Conservation (phyloP, 2,888 invertebrate species). For the Miltochrista miniata region DNA sequence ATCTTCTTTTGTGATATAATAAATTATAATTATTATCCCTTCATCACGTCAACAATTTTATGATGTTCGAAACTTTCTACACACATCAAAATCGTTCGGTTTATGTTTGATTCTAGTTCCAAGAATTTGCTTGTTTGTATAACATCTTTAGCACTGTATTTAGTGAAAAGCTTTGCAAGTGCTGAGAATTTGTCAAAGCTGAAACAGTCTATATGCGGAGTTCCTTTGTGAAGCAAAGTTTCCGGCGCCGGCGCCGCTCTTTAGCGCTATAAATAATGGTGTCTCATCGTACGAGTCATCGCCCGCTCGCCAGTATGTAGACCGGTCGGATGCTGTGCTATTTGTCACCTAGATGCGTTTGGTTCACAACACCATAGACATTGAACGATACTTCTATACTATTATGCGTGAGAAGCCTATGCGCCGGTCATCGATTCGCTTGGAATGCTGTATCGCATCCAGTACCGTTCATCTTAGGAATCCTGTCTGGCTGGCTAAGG, state of each 20-base stretch:
- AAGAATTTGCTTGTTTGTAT: conserved; percentile 13
- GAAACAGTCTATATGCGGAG: conserved; percentile 44
- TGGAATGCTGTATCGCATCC: conserved; percentile 1
- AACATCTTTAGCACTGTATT: conserved; percentile 13
- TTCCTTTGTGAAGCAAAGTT: conserved; percentile 66
- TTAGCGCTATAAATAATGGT: conserved; percentile 78
- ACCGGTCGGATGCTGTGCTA: conserved; percentile 66
- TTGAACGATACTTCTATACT: conserved; percentile 11
- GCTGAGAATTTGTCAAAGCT: conserved; percentile 22
- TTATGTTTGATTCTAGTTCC: conserved; percentile 1
- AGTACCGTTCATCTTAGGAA: not conserved
- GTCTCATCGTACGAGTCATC: conserved; percentile 79
- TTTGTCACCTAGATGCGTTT: conserved; percentile 56
- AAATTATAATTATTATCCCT: conserved; percentile 3
- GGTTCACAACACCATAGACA: conserved; percentile 21
- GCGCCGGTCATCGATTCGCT: not conserved
- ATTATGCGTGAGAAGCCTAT: conserved; percentile 4
- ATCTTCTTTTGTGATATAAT: not conserved
- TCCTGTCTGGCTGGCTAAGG: conserved; percentile 4
- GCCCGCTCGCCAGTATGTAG: conserved; percentile 60
- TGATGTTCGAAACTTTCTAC: conserved; percentile 1
- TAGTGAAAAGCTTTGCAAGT: conserved; percentile 6
- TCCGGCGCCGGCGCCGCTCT: conserved; percentile 76
- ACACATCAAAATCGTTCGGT: not conserved
- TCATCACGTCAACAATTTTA: conserved; percentile 6